Evolutionary conservation across 2,113 vertebrate species (phyloP).

Genomic region (Leucopsar rothschildi): DNA sequence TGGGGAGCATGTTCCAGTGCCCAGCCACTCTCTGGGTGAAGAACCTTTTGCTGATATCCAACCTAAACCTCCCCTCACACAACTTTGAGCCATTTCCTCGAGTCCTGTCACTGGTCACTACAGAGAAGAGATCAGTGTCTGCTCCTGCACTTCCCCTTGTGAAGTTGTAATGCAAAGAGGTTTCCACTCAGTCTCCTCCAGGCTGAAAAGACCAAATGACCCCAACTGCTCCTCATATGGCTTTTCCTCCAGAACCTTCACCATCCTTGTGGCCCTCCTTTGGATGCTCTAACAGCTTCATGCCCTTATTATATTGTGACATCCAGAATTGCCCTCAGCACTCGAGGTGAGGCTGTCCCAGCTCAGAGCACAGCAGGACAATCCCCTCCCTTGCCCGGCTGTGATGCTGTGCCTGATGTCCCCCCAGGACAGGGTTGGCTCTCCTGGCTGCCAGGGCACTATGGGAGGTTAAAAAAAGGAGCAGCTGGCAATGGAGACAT

Average conservation of each 20-base stretch:
- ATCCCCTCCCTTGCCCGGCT: background rate
- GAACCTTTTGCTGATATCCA: background rate
- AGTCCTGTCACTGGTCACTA: background rate
- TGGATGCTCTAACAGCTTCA: background rate
- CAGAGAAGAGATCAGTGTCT: background rate
- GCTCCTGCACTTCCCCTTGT: background rate
- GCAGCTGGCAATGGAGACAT: background rate
- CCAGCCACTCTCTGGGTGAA: background rate
- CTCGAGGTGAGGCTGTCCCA: fast-evolving
- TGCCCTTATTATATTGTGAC: background rate
- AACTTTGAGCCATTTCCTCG: fast-evolving
- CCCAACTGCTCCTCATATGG: background rate
- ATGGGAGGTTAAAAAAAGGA: background rate
- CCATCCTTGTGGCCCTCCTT: background rate
- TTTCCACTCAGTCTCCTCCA: background rate
- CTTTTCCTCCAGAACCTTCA: background rate
- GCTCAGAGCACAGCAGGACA: background rate
- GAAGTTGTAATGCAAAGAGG: background rate
- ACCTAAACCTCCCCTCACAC: background rate
- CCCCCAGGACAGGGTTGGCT: fast-evolving
- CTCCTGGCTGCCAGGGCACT: background rate
- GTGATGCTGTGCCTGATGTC: background rate
- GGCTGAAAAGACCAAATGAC: background rate
- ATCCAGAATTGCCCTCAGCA: background rate
- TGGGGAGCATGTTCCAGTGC: background rate